Conservation (phyloP, 2,888 invertebrate genomes). For the Melieria crassipennis region DNA sequence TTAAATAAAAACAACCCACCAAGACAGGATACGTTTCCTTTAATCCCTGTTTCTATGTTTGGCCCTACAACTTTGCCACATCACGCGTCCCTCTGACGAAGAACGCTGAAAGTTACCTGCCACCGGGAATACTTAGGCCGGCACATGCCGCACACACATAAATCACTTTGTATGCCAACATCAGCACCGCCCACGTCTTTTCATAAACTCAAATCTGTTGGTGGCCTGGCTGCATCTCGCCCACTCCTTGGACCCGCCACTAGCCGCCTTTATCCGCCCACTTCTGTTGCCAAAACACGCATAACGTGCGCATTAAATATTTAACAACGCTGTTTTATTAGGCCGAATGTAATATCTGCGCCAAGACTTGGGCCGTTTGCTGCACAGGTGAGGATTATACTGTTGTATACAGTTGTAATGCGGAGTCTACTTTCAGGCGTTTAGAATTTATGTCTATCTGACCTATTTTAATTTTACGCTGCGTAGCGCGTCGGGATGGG, state of each 20-base stretch:
- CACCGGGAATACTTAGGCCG: background rate
- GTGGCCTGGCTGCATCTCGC: no score
- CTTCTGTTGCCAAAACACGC: background rate
- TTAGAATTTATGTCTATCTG: background rate
- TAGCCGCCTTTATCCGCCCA: no score
- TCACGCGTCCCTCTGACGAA: background rate
- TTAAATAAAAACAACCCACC: no score
- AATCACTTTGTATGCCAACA: background rate
- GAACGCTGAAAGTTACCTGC: background rate
- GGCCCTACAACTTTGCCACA: background rate
- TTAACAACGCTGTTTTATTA: slow-evolving; percentile 1
- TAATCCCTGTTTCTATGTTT: no score
- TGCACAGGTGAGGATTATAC: background rate
- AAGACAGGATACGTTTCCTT: no score
- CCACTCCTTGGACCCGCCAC: no score
- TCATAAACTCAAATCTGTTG: background rate
- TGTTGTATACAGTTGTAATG: background rate
- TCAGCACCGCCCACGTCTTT: background rate
- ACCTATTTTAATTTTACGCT: background rate
- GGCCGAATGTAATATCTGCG: background rate
- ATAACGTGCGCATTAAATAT: background rate
- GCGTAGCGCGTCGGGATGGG: no score
- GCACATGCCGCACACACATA: background rate
- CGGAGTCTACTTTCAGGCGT: background rate
- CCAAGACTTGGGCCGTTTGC: background rate